Evolutionary conservation across 2,888 invertebrate species (phyloP), one percentile per base, ranked within the genome.

Genomic region (Xanthia icteritia): DNA sequence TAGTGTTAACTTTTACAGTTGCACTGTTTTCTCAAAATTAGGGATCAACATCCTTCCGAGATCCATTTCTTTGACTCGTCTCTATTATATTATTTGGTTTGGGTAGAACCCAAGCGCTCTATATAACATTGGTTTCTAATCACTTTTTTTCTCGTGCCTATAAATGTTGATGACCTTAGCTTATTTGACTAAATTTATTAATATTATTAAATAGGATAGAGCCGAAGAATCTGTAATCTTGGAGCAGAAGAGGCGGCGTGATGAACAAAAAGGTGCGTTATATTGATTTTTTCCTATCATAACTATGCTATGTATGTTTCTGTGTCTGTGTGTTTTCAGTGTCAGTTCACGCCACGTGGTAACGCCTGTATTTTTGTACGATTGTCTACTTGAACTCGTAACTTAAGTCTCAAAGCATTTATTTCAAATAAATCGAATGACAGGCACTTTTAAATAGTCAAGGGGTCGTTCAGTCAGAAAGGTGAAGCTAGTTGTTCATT

Each of bases 191-290:
- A 51, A 71, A 72, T 71, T 58, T 45, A 68, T 74, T 45, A 61
- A 48, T 56, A 67, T 56, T 79, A 74, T 84, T 77, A 45, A 76
- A 89, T 89, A 98, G 98, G 98, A 98, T 92, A 97, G 98, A 89
- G 95, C 97, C 36, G 98, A 98, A 78, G 98, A 98, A 91, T 96
- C 97, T 0, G 92, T 97, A 48, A 92, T 97, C 56, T 95, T 97
- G 66, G 98, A 98, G 92, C 97, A 98, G 91, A 98, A 98, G 92
- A 97, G 98, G 85, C 97, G 98, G 75, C 97, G 98, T 88, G 98
- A 98, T 86, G 98, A 98, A 92, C 98, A 98, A 91, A 98, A 98
- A 97, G 97, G 98, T 98, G 94, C 69, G 81, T 76, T 56, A 39
- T 20, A 20, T 42, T 54, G 3, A 9, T 56, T 75, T 70, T n/a